Percentiles rank a stretch among this genome's conserved stretches.
These are phyloP conservation scores for Aporophyla nigra DNA, from an alignment of 2,888 invertebrate genomes.

Conservation along the genomic window DNA sequence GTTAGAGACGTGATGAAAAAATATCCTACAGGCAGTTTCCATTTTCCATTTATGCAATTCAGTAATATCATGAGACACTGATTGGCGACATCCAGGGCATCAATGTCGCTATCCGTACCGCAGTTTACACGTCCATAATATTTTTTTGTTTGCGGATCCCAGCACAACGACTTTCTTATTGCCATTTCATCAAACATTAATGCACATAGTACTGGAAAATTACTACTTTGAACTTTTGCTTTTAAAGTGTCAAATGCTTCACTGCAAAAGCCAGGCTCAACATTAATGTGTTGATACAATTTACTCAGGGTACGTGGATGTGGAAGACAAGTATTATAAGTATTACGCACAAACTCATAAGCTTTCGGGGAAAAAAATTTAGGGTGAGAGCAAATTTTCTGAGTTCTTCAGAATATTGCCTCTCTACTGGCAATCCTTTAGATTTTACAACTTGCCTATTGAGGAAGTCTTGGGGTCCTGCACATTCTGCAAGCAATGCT, in stretches of 20 bases:
- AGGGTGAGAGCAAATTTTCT: constrained; percentile 8
- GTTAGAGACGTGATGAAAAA: constrained; percentile 9
- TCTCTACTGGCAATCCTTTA: constrained; percentile 9
- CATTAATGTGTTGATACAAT: constrained; percentile 19
- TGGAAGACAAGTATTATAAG: constrained; percentile 6
- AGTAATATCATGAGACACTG: constrained; percentile 5
- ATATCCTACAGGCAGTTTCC: constrained; percentile 19
- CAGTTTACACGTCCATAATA: constrained; percentile 2
- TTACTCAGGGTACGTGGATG: constrained; percentile 6
- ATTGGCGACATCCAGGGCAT: constrained; percentile 18
- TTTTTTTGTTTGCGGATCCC: constrained; percentile 12
- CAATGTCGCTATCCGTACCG: constrained; percentile 1
- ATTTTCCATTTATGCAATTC: constrained; percentile 12
- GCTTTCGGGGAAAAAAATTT: constrained; percentile 3
- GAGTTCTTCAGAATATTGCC: constrained; percentile 21
- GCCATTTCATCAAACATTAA: constrained; percentile 28
- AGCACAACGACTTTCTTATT: constrained; percentile 15
- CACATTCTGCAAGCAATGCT: constrained; percentile 12
- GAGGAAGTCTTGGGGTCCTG: constrained; percentile 1
- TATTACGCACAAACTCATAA: constrained; percentile 7
- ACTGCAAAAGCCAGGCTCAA: constrained; percentile 14
- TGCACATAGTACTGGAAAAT: constrained; percentile 11
- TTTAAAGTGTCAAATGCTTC: constrained; percentile 25
- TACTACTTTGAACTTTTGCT: neutral
- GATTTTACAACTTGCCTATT: constrained; percentile 8